These are phyloP conservation scores for Megalopta genalis DNA, from an alignment of 1,140 invertebrate species.

Conservation along the genomic window DNA sequence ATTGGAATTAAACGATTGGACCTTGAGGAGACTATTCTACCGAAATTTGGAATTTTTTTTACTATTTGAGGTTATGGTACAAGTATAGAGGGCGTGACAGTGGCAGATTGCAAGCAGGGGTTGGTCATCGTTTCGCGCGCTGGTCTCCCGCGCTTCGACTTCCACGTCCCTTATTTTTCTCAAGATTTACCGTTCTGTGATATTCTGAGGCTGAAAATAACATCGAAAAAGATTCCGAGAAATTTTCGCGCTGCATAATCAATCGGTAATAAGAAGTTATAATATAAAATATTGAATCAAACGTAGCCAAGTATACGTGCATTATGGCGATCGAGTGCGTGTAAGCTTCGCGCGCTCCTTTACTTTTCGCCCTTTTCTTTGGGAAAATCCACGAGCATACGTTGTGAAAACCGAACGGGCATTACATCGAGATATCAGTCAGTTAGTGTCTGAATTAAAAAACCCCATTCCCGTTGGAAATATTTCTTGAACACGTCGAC, in stretches of 20 bases:
- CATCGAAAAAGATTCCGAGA: conserved; percentile 14
- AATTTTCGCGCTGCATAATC: conserved; percentile 28
- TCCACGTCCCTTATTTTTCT: conserved; percentile 63
- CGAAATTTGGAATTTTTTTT: conserved; percentile 26
- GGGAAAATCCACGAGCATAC: conserved; percentile 31
- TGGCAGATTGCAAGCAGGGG: conserved; percentile 67
- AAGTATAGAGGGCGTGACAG: conserved; percentile 77
- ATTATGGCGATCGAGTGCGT: conserved; percentile 72
- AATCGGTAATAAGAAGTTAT: conserved; percentile 11
- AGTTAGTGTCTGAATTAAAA: conserved; percentile 19
- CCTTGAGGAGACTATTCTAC: not conserved
- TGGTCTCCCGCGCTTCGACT: conserved; percentile 75
- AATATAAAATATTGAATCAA: conserved; percentile 48
- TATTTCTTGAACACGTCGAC: conserved; percentile 69
- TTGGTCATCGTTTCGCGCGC: conserved; percentile 78
- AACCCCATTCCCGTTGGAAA: conserved; percentile 18
- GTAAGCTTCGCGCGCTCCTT: conserved; percentile 62
- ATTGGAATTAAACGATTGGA: conserved; percentile 3
- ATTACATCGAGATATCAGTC: not conserved
- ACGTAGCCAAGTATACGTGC: conserved; percentile 59
- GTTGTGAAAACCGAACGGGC: conserved; percentile 3
- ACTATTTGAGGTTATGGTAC: conserved; percentile 76
- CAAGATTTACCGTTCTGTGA: conserved; percentile 42
- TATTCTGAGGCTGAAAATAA: conserved; percentile 2
- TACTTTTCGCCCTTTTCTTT: conserved; percentile 54